Conservation (phyloP, 2,113 vertebrate genomes). For the Alces alces region DNA sequence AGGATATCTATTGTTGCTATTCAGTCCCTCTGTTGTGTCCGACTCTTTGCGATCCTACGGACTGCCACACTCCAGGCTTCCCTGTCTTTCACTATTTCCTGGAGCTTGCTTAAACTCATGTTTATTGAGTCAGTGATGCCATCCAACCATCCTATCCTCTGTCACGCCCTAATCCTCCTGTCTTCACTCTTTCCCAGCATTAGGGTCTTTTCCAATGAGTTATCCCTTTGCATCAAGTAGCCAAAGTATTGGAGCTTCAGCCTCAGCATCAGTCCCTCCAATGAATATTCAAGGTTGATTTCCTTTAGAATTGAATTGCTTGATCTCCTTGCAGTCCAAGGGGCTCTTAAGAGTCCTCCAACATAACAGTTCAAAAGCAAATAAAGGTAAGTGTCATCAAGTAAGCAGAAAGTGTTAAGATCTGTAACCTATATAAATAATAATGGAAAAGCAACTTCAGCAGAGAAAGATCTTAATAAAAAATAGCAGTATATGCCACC, state of each 20-base stretch:
- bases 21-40: not conserved
- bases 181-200: not conserved
- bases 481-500: not conserved
- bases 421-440: not conserved
- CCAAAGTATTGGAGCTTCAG: not conserved
- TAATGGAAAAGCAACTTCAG: not conserved
- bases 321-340: not conserved
- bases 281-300: not conserved
- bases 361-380: not conserved
- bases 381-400: not conserved
- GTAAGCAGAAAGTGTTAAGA: not conserved
- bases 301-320: not conserved
- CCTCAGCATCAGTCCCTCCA: not conserved
- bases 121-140: not conserved
- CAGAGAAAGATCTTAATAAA: not conserved
- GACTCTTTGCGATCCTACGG: rapidly evolving
- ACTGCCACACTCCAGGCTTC: not conserved
- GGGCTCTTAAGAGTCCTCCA: not conserved
- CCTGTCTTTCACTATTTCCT: not conserved
- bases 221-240: not conserved
- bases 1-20: not conserved
- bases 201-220: not conserved
- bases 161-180: not conserved
- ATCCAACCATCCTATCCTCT: not conserved
- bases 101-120: not conserved